Conservation (phyloP, 2,888 invertebrate genomes). For the Nasonovia ribisnigri region DNA sequence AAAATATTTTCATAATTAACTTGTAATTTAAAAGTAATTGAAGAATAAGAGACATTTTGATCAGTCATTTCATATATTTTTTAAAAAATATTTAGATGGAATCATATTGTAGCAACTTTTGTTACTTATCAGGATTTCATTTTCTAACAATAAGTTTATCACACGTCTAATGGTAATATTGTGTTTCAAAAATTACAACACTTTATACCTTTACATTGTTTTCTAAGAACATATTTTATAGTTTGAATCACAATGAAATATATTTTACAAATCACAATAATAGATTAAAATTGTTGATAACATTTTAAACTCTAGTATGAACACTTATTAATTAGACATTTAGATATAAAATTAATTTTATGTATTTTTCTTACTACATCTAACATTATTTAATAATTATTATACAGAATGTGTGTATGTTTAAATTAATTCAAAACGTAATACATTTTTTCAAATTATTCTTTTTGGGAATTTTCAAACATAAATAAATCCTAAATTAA, state of each 20-base stretch:
- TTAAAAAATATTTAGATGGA: not conserved
- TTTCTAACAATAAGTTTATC: not conserved
- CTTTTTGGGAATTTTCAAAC: no score
- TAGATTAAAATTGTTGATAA: not conserved
- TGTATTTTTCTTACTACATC: not conserved
- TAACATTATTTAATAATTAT: not conserved
- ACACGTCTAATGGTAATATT: not conserved
- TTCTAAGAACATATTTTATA: not conserved
- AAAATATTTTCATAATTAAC: not conserved
- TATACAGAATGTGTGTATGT: not conserved
- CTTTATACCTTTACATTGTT: not conserved
- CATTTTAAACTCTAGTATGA: no score
- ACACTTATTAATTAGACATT: not conserved
- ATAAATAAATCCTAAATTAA: no score
- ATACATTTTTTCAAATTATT: no score
- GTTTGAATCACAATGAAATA: not conserved
- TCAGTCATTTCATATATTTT: not conserved
- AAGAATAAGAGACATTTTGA: not conserved
- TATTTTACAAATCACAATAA: not conserved
- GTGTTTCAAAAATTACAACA: not conserved
- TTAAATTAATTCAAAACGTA: no score
- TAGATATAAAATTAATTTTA: not conserved
- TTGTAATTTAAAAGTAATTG: not conserved
- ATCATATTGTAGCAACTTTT: not conserved
- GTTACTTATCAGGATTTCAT: not conserved